phyloP scores from a whole-genome alignment of 1,140 invertebrate species.

The Rhopalosiphum padi region DNA sequence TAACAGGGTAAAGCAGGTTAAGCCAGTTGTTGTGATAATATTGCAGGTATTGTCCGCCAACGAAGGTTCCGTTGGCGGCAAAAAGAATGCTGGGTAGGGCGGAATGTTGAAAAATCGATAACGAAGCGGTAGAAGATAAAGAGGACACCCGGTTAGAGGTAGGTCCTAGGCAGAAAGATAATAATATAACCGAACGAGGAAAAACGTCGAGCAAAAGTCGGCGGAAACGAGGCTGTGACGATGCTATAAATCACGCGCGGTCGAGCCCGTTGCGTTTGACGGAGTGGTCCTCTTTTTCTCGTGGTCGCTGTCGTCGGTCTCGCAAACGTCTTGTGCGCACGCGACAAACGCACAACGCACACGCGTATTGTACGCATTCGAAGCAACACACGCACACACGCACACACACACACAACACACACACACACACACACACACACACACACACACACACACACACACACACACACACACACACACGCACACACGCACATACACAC shows the following conservation, averaged over 20 bases:
- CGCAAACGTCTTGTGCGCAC: not conserved
- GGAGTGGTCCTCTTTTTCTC: not conserved
- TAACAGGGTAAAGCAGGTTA: too few relatives aligned
- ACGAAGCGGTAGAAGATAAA: not conserved
- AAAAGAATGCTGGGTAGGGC: rapidly evolving
- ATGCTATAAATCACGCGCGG: not conserved
- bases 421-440: not conserved
- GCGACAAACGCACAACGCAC: not conserved
- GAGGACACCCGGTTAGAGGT: not conserved
- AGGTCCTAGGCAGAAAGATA: not conserved
- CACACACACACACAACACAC: not conserved
- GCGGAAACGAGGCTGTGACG: not conserved
- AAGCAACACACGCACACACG: not conserved
- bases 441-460: not conserved
- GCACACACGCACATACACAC: not conserved
- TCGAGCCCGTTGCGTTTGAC: not conserved
- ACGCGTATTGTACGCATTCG: not conserved
- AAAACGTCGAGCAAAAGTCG: not conserved
- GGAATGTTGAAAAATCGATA: not conserved
- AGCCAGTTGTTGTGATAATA: too few relatives aligned
- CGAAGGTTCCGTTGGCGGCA: too few relatives aligned
- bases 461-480: not conserved
- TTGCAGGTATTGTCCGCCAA: not conserved
- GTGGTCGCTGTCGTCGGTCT: not conserved
- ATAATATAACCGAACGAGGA: not conserved